Evolutionary conservation across 2,888 invertebrate species (phyloP).

Genomic region (Apotomis turbidana): DNA sequence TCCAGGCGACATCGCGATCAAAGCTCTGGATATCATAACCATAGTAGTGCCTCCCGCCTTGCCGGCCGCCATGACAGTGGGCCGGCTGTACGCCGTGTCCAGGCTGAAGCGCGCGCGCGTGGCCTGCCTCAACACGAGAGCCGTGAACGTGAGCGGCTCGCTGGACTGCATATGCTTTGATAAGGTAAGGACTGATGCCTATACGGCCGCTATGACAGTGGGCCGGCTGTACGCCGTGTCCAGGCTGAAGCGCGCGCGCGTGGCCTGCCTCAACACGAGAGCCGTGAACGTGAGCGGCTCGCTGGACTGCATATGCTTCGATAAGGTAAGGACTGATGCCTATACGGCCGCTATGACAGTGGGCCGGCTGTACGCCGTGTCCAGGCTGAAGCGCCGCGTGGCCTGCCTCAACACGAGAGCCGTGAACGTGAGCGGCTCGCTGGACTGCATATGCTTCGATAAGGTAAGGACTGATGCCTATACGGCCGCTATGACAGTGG

Average conservation of each 20-base stretch:
- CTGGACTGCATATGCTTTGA: constrained; percentile 96
- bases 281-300: constrained; percentile 97
- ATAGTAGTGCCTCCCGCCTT: constrained; percentile 98
- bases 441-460: constrained; percentile 95
- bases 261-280: constrained; percentile 96
- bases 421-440: constrained; percentile 96
- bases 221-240: constrained; percentile 89
- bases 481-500: no score
- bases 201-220: constrained; percentile 95
- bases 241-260: constrained; percentile 89
- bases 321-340: constrained; percentile 55
- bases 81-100: constrained; percentile 94
- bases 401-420: constrained; percentile 95
- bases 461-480: no score
- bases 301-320: constrained; percentile 94
- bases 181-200: background rate
- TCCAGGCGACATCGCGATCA: constrained; percentile 86
- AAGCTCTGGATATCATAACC: constrained; percentile 96
- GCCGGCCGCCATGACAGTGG: constrained; percentile 98
- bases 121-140: constrained; percentile 95
- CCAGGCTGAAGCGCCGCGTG: constrained; percentile 73
- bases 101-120: constrained; percentile 91
- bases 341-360: no score
- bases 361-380: no score
- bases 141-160: constrained; percentile 96